Percentiles rank a stretch among this genome's conserved stretches.
phyloP scores from a whole-genome alignment of 2,888 invertebrate genomes.

The Unio delphinus region DNA sequence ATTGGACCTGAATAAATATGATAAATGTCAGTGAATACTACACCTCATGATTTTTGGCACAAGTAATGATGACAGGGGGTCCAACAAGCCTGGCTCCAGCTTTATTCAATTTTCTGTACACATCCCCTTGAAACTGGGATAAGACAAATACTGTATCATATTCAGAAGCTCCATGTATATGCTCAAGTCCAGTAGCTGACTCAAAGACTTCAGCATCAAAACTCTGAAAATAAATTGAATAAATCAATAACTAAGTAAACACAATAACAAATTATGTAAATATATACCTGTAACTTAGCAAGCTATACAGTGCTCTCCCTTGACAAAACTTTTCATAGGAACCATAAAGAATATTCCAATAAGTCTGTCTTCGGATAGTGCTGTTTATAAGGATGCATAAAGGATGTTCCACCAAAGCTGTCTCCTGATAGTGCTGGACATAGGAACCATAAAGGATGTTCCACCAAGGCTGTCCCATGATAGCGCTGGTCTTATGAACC shows the following conservation, averaged over 20 bases:
- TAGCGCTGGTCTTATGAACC: too few relatives aligned
- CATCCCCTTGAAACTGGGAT: slow-evolving; percentile 81
- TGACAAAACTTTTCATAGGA: too few relatives aligned
- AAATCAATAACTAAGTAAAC: background rate
- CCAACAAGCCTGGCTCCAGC: slow-evolving; percentile 69
- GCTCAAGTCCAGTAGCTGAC: slow-evolving; percentile 66
- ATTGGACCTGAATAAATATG: too few relatives aligned
- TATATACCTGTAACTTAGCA: background rate
- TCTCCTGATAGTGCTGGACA: too few relatives aligned
- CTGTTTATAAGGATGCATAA: too few relatives aligned
- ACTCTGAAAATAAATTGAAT: slow-evolving; percentile 27
- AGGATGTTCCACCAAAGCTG: too few relatives aligned
- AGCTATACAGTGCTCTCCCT: too few relatives aligned
- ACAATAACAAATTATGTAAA: background rate
- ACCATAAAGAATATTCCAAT: too few relatives aligned
- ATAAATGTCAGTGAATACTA: slow-evolving; percentile 10
- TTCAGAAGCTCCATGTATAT: slow-evolving; percentile 64
- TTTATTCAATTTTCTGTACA: slow-evolving; percentile 78
- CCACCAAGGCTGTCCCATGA: too few relatives aligned
- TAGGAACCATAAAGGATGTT: too few relatives aligned
- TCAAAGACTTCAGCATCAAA: slow-evolving; percentile 37
- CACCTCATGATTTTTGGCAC: slow-evolving; percentile 72
- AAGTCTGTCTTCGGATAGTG: too few relatives aligned
- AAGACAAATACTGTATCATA: slow-evolving; percentile 81
- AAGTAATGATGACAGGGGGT: slow-evolving; percentile 68